Evolutionary conservation across 2,113 vertebrate species (phyloP), one percentile per base, ranked within the genome.

Genomic region (Amphiprion percula): DNA sequence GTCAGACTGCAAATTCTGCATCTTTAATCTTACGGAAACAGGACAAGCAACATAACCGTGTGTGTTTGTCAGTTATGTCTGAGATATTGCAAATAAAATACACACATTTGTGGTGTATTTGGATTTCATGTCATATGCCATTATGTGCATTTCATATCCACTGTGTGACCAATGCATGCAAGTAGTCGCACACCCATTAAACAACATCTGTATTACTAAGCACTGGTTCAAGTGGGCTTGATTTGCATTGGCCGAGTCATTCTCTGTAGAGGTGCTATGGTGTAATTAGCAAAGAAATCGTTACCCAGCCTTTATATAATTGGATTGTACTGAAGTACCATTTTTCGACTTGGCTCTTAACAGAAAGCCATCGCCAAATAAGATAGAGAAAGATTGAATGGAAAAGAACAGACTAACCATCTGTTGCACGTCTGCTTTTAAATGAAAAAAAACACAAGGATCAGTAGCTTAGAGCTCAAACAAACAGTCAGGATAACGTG

Each of bases 211-310:
- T 78, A 19, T 66, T 4, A 44, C 60, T 30, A 71, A 77, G 60
- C 79, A 81, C 80, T 85, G 86, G 78, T 89, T 88, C 72, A 92
- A 90, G 91, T 91, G 87, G 83, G 66, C 79, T 85, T 63, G 30
- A 69, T 68, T 68, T 71, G 55, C 24, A 63, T 72, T 33, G 52
- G 39, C 68, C 5, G n/a, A 85, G 59, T 66, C 68, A 10, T 58
- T 72, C 52, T 64, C 47, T 68, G 69, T 44, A 50, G 46, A 59
- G 50, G 76, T 14, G 61, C 50, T 72, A 33, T 63, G 50, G 28
- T 46, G 21, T 75, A 70, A 81, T 81, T 66, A 79, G 23, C 54
- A 15, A n/a, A 30, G 15, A 46, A 79, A 77, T 69, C 23, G 49
- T 72, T 68, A 74, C 30, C 37, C 62, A 41, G 67, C 54, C 46